Conservation (phyloP, 2,113 vertebrate species). For the Nestor notabilis region DNA sequence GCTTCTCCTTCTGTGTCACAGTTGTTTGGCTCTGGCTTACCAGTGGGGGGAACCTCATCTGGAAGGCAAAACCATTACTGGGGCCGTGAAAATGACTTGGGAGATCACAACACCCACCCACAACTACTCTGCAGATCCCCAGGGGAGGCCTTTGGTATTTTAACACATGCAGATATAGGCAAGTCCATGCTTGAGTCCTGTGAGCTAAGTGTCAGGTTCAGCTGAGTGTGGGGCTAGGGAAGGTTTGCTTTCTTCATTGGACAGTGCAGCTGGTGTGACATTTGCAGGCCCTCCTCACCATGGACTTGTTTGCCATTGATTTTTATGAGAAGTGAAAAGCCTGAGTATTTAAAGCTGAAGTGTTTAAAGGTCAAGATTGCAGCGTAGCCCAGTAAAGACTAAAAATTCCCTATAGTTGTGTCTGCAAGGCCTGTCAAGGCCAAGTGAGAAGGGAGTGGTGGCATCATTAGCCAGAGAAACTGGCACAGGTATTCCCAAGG, state of each 20-base stretch:
- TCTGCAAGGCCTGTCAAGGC: not conserved
- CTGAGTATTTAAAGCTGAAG: constrained; percentile 38
- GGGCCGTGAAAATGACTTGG: not conserved
- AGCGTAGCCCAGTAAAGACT: not conserved
- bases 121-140: not conserved
- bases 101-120: not conserved
- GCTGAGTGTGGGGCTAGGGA: not conserved
- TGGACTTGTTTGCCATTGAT: constrained; percentile 25
- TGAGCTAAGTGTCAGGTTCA: not conserved
- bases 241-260: not conserved
- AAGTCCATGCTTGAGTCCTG: not conserved
- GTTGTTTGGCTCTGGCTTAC: not conserved
- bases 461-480: not conserved
- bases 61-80: constrained; percentile 15
- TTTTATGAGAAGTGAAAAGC: constrained; percentile 51
- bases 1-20: constrained; percentile 61
- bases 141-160: not conserved
- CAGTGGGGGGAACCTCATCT: constrained; percentile 39
- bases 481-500: not conserved
- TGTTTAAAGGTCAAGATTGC: constrained; percentile 58
- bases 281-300: constrained; percentile 17
- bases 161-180: not conserved
- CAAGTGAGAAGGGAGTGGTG: not conserved
- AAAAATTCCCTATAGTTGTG: not conserved
- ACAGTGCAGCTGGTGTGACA: constrained; percentile 14